Base-by-base conservation (phyloP, 2,888 invertebrate genomes). In the Oxyscelio sp. region DNA sequence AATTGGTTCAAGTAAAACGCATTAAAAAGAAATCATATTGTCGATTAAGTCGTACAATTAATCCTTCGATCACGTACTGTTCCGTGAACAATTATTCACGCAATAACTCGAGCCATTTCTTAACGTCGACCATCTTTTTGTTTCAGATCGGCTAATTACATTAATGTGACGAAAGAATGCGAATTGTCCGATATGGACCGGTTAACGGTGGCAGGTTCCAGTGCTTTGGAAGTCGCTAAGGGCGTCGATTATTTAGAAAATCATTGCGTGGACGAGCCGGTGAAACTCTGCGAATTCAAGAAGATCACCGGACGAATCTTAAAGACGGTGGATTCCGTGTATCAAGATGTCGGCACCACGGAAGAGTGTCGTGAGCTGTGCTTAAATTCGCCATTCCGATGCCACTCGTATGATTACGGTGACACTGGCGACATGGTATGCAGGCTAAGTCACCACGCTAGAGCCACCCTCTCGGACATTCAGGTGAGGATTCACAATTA, bases 391-490 rank as follows among this genome's bases (percentile, higher is more conserved):
- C 98, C 98, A 48, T 98, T 93, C 91, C 96, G 97, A 92, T 98
- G 98, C 94, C 98, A 98, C 94, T 98, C 98, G 9, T 98, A 98
- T 94, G 98, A 98, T 94, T 98, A 97, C 94, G 98, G 98, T 63
- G 98, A 98, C 93, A 98, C 98, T 87, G 98, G 98, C 70, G 98
- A 98, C 92, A 97, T 97, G 95, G 98, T 98, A 59, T 99, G 98
- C 95, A 96, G 98, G 90, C 96, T 98, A 27, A 98, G 98, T 88
- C 98, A 98, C 95, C 98, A 98, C 94, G 97, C 98, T 65, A 96
- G 97, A 88, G 97, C 98, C 43, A 98, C 98, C 17, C 96, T 98
- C 83, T 96, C 97, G 61, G 98, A 98, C 92, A 97, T 98, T 89
- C 97, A 97, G 95, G 98, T 97, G 94, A 92, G 91, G 89, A 81